Conservation (phyloP, 2,113 vertebrate genomes). For the Psettodes erumei region DNA sequence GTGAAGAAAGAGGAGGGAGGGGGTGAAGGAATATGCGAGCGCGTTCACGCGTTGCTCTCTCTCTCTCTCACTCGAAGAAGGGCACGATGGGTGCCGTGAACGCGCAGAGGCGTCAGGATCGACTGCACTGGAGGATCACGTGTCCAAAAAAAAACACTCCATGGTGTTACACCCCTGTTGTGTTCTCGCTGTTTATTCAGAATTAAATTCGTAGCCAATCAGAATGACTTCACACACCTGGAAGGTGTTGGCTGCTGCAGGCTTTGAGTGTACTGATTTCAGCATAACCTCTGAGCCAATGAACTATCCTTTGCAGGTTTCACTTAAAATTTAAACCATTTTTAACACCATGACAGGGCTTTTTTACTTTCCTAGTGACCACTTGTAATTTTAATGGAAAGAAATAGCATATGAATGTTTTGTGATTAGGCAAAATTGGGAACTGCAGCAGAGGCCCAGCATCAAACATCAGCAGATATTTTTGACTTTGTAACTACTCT, state of each 20-base stretch:
- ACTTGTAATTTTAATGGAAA: not conserved
- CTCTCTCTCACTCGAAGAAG: conserved; percentile 12
- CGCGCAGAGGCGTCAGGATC: conserved; percentile 42
- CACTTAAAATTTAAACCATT: not conserved
- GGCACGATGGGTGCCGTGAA: conserved; percentile 20
- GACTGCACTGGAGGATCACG: conserved; percentile 62
- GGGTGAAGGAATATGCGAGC: conserved; percentile 18
- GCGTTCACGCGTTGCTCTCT: conserved; percentile 35
- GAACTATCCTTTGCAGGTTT: no score
- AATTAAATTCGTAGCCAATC: not conserved
- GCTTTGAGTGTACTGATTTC: no score
- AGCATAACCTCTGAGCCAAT: no score
- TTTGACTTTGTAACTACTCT: not conserved
- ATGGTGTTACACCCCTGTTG: conserved; percentile 48
- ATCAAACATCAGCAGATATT: not conserved
- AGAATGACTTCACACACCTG: not conserved
- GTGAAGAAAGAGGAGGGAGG: not conserved
- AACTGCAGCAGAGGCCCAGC: not conserved
- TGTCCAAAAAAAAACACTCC: conserved; percentile 37
- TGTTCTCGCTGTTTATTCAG: conserved; percentile 10
- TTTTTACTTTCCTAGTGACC: not conserved
- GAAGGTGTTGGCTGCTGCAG: no score
- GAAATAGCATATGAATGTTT: not conserved
- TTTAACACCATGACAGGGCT: not conserved
- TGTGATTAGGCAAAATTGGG: not conserved